phyloP scores from a whole-genome alignment of 2,888 invertebrate genomes.

The Drosophila aldrichi region DNA sequence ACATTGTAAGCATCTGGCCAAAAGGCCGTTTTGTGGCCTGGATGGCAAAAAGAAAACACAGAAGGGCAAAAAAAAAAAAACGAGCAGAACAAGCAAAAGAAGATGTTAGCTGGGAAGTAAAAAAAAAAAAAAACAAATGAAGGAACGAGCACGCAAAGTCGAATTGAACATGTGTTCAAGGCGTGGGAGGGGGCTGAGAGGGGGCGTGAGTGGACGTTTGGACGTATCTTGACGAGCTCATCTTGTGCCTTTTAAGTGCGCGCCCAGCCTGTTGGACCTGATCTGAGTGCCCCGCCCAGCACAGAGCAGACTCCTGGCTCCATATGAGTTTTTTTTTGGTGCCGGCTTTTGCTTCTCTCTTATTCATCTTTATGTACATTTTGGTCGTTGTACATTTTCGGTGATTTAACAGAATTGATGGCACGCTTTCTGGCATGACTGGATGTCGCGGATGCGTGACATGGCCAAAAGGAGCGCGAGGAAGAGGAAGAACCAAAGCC shows the following conservation, averaged over 20 bases:
- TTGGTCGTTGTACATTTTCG: constrained; percentile 55
- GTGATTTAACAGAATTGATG: constrained; percentile 79
- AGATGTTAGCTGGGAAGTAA: constrained; percentile 1
- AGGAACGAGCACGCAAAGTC: constrained; percentile 28
- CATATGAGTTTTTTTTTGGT: constrained; percentile 26
- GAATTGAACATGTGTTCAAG: constrained; percentile 69
- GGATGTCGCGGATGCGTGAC: constrained; percentile 31
- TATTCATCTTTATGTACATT: constrained; percentile 51
- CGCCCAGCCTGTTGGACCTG: constrained; percentile 28
- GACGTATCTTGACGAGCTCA: constrained; percentile 71
- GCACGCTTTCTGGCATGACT: constrained; percentile 62
- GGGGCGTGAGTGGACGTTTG: constrained; percentile 8
- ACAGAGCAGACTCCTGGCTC: background rate
- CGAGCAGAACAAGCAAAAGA: background rate
- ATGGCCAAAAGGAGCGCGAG: constrained; percentile 20
- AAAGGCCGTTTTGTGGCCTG: constrained; percentile 46
- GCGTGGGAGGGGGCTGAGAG: background rate
- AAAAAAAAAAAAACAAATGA: background rate
- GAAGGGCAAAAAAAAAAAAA: constrained; percentile 1
- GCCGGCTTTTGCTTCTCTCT: constrained; percentile 20
- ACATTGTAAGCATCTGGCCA: constrained; percentile 44
- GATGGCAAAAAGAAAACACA: background rate
- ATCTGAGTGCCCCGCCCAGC: background rate
- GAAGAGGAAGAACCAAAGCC: too few species aligned
- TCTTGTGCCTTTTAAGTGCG: constrained; percentile 73